Evolutionary conservation across 1,140 invertebrate species (phyloP).

Genomic region (Phthorimaea operculella): DNA sequence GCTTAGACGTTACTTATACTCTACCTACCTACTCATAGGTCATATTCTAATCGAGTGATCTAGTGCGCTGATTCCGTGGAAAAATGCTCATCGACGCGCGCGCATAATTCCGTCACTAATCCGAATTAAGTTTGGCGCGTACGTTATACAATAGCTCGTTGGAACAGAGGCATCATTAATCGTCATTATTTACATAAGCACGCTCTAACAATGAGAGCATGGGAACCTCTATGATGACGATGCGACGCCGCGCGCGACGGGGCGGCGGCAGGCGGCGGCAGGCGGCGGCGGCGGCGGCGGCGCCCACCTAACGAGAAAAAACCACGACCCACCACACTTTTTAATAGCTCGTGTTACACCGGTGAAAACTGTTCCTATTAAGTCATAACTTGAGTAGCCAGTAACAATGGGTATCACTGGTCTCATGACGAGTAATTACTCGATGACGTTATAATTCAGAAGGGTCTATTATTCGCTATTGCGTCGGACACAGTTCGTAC

Average conservation of each 20-base stretch:
- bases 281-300: not conserved
- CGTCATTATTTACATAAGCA: slow-evolving; percentile 22
- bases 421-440: too few relatives aligned
- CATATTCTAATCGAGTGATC: too few relatives aligned
- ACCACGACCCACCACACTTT: not conserved
- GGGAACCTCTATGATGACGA: slow-evolving; percentile 8
- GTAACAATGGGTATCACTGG: too few relatives aligned
- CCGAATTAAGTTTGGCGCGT: slow-evolving; percentile 13
- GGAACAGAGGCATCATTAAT: slow-evolving; percentile 13
- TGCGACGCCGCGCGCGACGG: too few relatives aligned
- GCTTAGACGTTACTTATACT: too few relatives aligned
- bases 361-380: not conserved
- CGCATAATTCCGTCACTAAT: slow-evolving; percentile 7
- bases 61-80: too few relatives aligned
- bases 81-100: too few relatives aligned
- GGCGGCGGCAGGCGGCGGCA: not conserved
- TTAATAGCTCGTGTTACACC: slow-evolving; percentile 2
- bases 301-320: slow-evolving; percentile 1
- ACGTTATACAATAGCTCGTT: slow-evolving; percentile 14
- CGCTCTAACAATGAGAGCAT: slow-evolving; percentile 18
- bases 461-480: too few relatives aligned
- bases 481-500: too few relatives aligned
- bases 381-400: not conserved
- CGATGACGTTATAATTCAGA: too few relatives aligned
- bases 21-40: too few relatives aligned